Evolutionary conservation across 1,140 invertebrate species (phyloP), one percentile per base, ranked within the genome.

Genomic region (Hestina assimilis): DNA sequence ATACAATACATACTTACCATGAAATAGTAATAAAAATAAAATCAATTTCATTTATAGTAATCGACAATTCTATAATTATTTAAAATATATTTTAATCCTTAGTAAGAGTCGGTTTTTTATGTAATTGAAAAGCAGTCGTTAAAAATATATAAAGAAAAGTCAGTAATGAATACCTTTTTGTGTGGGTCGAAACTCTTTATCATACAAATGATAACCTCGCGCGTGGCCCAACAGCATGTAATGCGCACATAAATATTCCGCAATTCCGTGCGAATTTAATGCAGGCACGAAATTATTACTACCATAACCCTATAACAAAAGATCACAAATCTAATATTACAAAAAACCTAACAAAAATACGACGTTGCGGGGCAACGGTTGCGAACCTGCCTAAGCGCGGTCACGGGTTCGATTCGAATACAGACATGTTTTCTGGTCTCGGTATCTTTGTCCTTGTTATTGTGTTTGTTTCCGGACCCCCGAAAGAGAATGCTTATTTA

Each of bases 171-270:
- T 76, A 84, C 92, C 93, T 61, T 90, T 86, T 66, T 94, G 92
- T 5, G 63, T 65, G 3, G 78, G 24, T 66, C 90, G 89, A 69
- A 92, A 95, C 50, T 91, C 77, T 9, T 90, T 79, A 47, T 94
- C 84, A 65, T 95, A 95, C 29, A 95, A 83, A 63, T 90, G 90
- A 56, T 92, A 93, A 4, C 79, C 91, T 65, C 89, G 89, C 1
- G 92, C 92, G 66, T 94, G 93, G 1, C 91, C 90, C 65, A 91
- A 88, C 1, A 93, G 63, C 17, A 92, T 57, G 63, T 91, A 92
- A 68, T 93, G 92, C 1, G 76, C 87, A 55, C 91, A 92, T 14
- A 92, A 68, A 62, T 93, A 93, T 26, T 90, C 89, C 0, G 83
- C 90, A 31, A 91, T 82, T 4, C 91, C 91, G 0, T 88, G 73